Conservation (phyloP, 1,140 invertebrate species). For the Thaumatotibia leucotreta region DNA sequence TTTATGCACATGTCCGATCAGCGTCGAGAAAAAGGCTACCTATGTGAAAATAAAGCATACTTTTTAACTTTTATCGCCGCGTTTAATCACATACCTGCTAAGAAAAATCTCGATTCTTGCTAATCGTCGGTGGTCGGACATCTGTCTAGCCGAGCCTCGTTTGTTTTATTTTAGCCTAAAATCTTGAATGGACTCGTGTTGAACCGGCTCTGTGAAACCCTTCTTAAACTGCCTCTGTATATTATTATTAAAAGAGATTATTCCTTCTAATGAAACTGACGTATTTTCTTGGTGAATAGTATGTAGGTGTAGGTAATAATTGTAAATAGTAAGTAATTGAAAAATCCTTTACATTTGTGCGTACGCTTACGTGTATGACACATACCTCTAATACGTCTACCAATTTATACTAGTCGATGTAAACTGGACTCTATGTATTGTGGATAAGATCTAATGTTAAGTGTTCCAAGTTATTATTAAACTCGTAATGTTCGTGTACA, state of each 20-base stretch:
- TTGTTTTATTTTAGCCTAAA: not conserved
- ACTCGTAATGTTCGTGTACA: not conserved
- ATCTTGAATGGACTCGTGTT: not conserved
- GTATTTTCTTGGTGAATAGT: too few relatives aligned
- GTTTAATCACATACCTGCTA: too few relatives aligned
- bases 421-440: not conserved
- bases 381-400: not conserved
- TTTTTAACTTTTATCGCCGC: too few relatives aligned
- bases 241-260: constrained; percentile 5
- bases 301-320: not conserved
- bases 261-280: not conserved
- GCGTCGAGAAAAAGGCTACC: too few relatives aligned
- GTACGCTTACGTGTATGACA: not conserved
- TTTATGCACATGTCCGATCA: too few relatives aligned
- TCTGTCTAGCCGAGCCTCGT: not conserved
- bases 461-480: not conserved
- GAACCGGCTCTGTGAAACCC: not conserved
- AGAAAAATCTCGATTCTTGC: too few relatives aligned
- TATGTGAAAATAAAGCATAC: too few relatives aligned
- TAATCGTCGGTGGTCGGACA: too few relatives aligned
- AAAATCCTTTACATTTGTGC: too few relatives aligned
- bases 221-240: not conserved
- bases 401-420: not conserved
- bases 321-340: not conserved
- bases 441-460: not conserved